Evolutionary conservation across 2,113 vertebrate species (phyloP), one percentile per base, ranked within the genome.

Genomic region (Halichoerus grypus): DNA sequence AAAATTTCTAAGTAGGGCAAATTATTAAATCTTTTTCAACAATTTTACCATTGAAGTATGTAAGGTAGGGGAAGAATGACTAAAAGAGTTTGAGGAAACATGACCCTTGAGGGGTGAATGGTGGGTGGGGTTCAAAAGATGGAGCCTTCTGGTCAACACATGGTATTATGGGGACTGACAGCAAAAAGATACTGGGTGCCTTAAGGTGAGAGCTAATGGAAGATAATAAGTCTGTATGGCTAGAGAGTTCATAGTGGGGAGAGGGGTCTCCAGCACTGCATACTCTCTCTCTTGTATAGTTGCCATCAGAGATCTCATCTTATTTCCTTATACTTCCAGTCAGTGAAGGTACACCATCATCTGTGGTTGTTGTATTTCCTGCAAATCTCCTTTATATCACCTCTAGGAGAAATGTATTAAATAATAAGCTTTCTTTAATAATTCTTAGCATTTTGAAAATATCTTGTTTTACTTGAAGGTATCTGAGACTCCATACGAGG

Each of bases 401-500:
- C 22, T 81, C 0, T 36, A 59, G 24, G 26, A 95, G 14, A 93
- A 91, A 83, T 22, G 21, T 33, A 28, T 67, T 71, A 7, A 86
- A 19, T 21, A 42, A n/a, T 53, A 61, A 94, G 1, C 0, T 85
- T 97, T 97, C 72, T 96, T 97, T 97, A 97, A 96, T 85, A 77
- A 84, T 65, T 89, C 81, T 97, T 96, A 88, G 77, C 96, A 98
- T 96, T 94, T 97, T 97, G 88, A 97, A 97, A 98, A 96, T 69
- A 82, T 65, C 79, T 98, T 95, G 46, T 96, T 98, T 97, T 97
- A 97, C 95, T 98, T 97, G 96, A 98, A 98, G 94, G 76, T 97
- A 95, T 94, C 92, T 97, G 93, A 98, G 77, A 98, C 88, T 94
- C 82, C 67, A 57, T 57, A 46, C 51, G 89, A 97, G 57, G 57